These are phyloP conservation scores for Tragopan temminckii DNA, from an alignment of 2,797 vertebrate species.

Conservation along the genomic window DNA sequence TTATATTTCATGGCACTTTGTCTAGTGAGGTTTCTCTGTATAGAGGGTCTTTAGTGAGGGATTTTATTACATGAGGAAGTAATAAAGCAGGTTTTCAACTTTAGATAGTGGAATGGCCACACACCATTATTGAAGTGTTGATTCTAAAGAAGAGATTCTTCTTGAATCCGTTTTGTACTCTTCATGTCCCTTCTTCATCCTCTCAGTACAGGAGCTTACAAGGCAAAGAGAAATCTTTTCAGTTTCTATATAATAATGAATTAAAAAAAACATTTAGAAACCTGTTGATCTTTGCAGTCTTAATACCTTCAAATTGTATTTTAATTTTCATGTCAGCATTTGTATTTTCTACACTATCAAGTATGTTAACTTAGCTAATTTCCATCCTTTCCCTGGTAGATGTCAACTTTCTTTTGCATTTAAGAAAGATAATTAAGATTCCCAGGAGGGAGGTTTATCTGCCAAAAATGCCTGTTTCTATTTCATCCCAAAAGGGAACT, in stretches of 20 bases:
- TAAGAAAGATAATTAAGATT: background rate
- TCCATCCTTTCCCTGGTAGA: background rate
- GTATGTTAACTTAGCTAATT: background rate
- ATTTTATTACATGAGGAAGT: background rate
- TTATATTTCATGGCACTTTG: background rate
- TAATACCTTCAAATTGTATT: background rate
- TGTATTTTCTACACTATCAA: background rate
- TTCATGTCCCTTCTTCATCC: background rate
- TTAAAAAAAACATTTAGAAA: background rate
- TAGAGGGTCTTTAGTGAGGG: background rate
- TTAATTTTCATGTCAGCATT: background rate
- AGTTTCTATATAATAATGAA: background rate
- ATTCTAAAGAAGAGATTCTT: background rate
- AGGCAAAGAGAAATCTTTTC: background rate
- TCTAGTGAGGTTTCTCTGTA: background rate
- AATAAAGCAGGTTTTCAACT: background rate
- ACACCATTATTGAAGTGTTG: accelerated
- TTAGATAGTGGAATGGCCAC: background rate
- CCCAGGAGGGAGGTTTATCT: background rate
- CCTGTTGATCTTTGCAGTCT: background rate
- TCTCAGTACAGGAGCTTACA: background rate
- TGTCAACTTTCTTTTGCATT: background rate
- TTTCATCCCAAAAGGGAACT: background rate
- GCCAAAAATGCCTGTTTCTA: background rate
- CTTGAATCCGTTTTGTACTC: background rate